Evolutionary conservation across 2,888 invertebrate genomes (phyloP).

Genomic region (Leucophora obtusa): DNA sequence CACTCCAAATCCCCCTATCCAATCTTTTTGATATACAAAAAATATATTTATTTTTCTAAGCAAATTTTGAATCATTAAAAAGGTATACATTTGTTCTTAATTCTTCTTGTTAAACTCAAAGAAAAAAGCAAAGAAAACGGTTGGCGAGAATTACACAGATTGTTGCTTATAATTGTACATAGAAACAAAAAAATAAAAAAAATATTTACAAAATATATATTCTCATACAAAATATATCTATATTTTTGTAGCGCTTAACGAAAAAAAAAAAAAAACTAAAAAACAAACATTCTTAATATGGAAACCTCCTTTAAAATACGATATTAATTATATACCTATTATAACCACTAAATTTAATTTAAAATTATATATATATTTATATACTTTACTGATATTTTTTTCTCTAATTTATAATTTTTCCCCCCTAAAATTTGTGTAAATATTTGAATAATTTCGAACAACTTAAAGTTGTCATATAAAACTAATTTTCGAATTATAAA

Average conservation of each 20-base stretch:
- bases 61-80: conserved; percentile 50
- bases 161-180: conserved; percentile 55
- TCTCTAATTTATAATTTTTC: background rate
- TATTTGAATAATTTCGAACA: conserved; percentile 18
- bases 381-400: background rate
- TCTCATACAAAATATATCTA: conserved; percentile 30
- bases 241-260: conserved; percentile 60
- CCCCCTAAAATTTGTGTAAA: conserved; percentile 13
- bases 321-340: conserved; percentile 14
- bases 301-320: conserved; percentile 13
- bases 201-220: conserved; percentile 52
- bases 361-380: conserved; percentile 9
- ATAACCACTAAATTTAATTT: background rate
- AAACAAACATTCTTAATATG: conserved; percentile 18
- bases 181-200: conserved; percentile 9
- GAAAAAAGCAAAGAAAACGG: background rate
- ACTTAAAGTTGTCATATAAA: no score
- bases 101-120: conserved; percentile 5
- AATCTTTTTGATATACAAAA: conserved; percentile 55
- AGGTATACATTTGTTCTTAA: conserved; percentile 31
- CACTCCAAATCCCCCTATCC: background rate
- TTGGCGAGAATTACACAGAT: conserved; percentile 20
- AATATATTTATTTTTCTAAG: conserved; percentile 54
- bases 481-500: no score
- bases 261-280: conserved; percentile 5